A percentile compares a stretch with the other conserved stretches of the same genome.
Conservation (phyloP, 2,113 vertebrate genomes). For the Sinocyclocheilus rhinocerous region DNA sequence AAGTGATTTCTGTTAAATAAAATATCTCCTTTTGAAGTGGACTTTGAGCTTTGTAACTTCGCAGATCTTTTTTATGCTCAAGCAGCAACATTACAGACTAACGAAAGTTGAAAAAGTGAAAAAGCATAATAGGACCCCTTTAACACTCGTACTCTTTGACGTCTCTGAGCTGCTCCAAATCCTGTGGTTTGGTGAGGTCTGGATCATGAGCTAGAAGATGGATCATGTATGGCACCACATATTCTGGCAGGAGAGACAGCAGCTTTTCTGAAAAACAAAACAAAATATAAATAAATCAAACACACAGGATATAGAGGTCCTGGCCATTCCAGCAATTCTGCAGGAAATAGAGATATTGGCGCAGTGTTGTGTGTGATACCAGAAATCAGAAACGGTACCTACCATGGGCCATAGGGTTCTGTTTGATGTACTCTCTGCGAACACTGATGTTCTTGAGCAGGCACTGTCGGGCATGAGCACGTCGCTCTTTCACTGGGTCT, state of each 20-base stretch:
- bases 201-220: constrained; percentile 96
- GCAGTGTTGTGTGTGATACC: neutral
- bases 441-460: constrained; percentile 99
- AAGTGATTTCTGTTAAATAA: too few species aligned
- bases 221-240: constrained; percentile 98
- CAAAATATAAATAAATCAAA: neutral
- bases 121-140: too few species aligned
- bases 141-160: constrained; percentile 92
- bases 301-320: neutral
- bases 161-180: constrained; percentile 95
- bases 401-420: constrained; percentile 94
- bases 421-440: constrained; percentile 96
- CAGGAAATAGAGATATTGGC: too few species aligned
- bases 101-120: too few species aligned
- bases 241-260: constrained; percentile 93
- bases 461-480: constrained; percentile 96
- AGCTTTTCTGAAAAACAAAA: constrained; percentile 83
- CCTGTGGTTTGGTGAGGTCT: constrained; percentile 98
- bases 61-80: too few species aligned
- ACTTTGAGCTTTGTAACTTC: too few species aligned
- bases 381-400: constrained; percentile 56
- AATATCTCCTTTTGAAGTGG: too few species aligned
- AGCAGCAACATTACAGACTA: too few species aligned
- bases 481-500: constrained; percentile 97
- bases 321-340: neutral